Evolutionary conservation across 2,113 vertebrate species (phyloP).

Genomic region (Coreoperca whiteheadi): DNA sequence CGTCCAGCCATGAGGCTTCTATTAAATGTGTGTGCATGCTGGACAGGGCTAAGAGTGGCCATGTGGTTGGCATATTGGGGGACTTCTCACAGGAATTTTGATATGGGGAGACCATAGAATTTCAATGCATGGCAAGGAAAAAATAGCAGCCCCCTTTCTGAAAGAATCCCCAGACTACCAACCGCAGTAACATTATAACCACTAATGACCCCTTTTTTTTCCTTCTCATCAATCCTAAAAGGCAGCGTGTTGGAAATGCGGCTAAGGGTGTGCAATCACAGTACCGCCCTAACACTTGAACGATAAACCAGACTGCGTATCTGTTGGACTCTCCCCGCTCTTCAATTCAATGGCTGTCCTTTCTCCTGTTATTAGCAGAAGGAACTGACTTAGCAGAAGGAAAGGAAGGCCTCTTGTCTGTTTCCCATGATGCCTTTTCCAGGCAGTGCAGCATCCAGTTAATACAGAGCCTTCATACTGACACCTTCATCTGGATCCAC

Average conservation of each 20-base stretch:
- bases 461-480: not conserved
- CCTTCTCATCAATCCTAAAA: slow-evolving; percentile 28
- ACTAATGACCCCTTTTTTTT: slow-evolving; percentile 37
- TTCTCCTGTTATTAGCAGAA: slow-evolving; percentile 36
- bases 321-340: slow-evolving; percentile 22
- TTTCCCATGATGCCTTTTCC: slow-evolving; percentile 34
- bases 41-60: slow-evolving; percentile 48
- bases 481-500: not conserved
- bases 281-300: slow-evolving; percentile 21
- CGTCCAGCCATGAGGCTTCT: slow-evolving; percentile 50
- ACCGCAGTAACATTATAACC: slow-evolving; percentile 50
- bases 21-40: slow-evolving; percentile 43
- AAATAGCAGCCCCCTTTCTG: slow-evolving; percentile 13
- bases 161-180: slow-evolving; percentile 19
- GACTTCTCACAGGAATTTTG: slow-evolving; percentile 40
- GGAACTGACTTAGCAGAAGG: slow-evolving; percentile 40
- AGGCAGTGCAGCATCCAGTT: slow-evolving; percentile 1
- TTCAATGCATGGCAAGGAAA: slow-evolving; percentile 31
- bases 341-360: slow-evolving; percentile 15
- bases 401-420: slow-evolving; percentile 18
- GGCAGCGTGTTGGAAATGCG: slow-evolving; percentile 55
- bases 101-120: slow-evolving; percentile 36
- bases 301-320: slow-evolving; percentile 52
- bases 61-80: slow-evolving; percentile 66
- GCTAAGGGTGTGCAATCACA: slow-evolving; percentile 27